These are phyloP conservation scores for Cinara cedri DNA, from an alignment of 2,888 invertebrate genomes.

Conservation along the genomic window DNA sequence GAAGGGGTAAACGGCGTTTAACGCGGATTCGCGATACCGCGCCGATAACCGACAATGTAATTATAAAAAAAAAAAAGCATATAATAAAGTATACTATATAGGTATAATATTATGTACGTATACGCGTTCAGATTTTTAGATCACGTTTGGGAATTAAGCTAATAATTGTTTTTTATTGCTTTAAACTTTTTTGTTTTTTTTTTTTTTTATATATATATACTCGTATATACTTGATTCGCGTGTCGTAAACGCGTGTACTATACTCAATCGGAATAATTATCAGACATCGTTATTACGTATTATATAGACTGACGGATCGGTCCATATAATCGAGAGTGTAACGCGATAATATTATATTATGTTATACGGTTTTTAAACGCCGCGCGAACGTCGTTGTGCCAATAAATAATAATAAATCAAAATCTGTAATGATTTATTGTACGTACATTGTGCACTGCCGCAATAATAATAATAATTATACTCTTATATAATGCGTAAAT, in stretches of 20 bases:
- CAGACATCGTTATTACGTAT: slow-evolving; percentile 20
- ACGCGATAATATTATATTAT: no score
- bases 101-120: neutral
- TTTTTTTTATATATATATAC: no score
- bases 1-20: slow-evolving; percentile 18
- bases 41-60: neutral
- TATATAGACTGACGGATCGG: no score
- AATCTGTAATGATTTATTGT: slow-evolving; percentile 12
- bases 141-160: slow-evolving; percentile 21
- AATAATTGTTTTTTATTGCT: slow-evolving; percentile 38
- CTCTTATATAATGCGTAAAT: neutral
- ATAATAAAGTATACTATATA: no score
- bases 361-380: slow-evolving; percentile 1
- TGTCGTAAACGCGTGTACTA: neutral
- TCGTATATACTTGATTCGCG: neutral
- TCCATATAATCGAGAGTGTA: slow-evolving; percentile 10
- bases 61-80: neutral
- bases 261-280: neutral
- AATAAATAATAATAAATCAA: slow-evolving; percentile 27
- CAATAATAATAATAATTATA: neutral
- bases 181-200: slow-evolving; percentile 9
- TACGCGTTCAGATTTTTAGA: neutral
- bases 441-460: neutral
- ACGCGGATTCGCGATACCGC: slow-evolving; percentile 17
- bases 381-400: neutral